phyloP scores from a whole-genome alignment of 2,113 vertebrate species.

The Vidua chalybeata region DNA sequence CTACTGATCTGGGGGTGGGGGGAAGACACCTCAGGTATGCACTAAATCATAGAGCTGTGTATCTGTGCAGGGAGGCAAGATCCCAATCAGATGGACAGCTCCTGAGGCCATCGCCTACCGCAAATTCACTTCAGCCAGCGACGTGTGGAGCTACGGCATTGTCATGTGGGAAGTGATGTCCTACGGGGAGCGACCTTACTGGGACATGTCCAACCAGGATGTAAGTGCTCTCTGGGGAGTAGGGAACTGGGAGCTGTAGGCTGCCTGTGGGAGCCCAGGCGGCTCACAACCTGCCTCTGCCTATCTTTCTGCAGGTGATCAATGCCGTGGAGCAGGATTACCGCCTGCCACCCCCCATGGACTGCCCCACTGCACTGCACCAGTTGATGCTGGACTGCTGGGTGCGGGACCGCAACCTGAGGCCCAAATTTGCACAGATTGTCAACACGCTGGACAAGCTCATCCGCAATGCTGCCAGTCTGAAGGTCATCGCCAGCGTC shows the following conservation, averaged over 20 bases:
- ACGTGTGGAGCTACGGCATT: slow-evolving; percentile 98
- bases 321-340: slow-evolving; percentile 98
- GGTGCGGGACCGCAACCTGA: slow-evolving; percentile 95
- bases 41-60: slow-evolving; percentile 20
- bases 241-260: neutral
- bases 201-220: slow-evolving; percentile 99
- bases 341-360: slow-evolving; percentile 96
- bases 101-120: slow-evolving; percentile 96
- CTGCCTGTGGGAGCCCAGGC: neutral
- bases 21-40: neutral
- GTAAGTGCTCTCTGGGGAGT: slow-evolving; percentile 74
- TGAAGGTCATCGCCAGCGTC: slow-evolving; percentile 93
- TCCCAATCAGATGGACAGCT: slow-evolving; percentile 97
- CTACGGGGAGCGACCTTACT: slow-evolving; percentile 95
- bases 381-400: slow-evolving; percentile 99
- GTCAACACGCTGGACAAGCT: slow-evolving; percentile 98
- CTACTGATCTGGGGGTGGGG: neutral
- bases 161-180: slow-evolving; percentile 99
- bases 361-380: slow-evolving; percentile 95
- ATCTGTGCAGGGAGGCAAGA: slow-evolving; percentile 89
- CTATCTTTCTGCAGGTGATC: slow-evolving; percentile 82
- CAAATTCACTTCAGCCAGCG: slow-evolving; percentile 97
- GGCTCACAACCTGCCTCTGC: neutral
- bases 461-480: slow-evolving; percentile 96
- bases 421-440: slow-evolving; percentile 97